Evolutionary conservation across 1,140 invertebrate genomes (phyloP), one percentile per base, ranked within the genome.

Genomic region (Prorops nasuta): DNA sequence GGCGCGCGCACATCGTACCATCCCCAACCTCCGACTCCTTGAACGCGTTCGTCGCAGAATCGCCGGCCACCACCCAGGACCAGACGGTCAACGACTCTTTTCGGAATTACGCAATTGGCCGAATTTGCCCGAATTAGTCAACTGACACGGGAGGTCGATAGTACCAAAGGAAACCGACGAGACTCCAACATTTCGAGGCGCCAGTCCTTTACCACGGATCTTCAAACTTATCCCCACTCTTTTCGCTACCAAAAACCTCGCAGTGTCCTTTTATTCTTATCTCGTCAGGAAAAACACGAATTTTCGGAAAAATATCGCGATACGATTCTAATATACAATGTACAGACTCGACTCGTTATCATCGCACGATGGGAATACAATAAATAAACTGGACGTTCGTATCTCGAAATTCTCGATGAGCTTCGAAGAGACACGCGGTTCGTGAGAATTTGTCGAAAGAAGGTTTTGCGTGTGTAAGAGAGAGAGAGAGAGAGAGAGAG

Each of bases 91-190:
- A 66, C 47, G 67, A 72, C 71, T 66, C 63, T 58, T 69, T 71
- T 69, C 54, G 53, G 69, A 75, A 74, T 73, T 72, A 69, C 66
- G 72, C 72, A 72, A 71, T 72, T 71, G 67, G 61, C 58, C 69
- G 49, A 71, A 75, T 65, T 74, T 74, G 68, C 67, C 61, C 64
- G 59, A 70, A 74, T 70, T 72, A 72, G 60, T 55, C 54, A 56
- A 28, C 4, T 6, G 24, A n/a, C n/a, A 4, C 10, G 24, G 24
- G 24, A 28, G 24, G 24, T 28, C 24, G 10, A 10, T 28, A 6
- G 4, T 4, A 10, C 24, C 24, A 28, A 28, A 28, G 24, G 24
- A 10, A 10, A 28, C 24, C 24, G 24, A 4, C 4, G 24, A 4
- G 10, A 10, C 24, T 4, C 4, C 24, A 10, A 28, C 4, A 6